A percentile compares a stretch with the other conserved stretches of the same genome.
These are phyloP conservation scores for Chaenocephalus aceratus DNA, from an alignment of 2,113 vertebrate species.

Conservation along the genomic window DNA sequence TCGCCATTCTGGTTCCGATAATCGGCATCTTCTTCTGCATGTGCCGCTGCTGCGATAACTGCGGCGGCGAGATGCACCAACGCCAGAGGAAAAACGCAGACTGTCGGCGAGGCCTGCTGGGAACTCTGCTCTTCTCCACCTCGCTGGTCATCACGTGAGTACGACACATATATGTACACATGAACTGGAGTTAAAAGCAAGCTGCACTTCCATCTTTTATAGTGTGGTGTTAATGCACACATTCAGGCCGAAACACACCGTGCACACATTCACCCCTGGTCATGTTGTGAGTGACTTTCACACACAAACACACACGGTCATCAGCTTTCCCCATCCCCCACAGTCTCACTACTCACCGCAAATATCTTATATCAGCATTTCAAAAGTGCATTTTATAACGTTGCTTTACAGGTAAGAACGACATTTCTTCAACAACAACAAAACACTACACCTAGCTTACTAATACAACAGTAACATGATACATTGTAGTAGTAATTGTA, in stretches of 20 bases:
- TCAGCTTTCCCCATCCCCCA: conserved; percentile 35
- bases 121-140: conserved; percentile 84
- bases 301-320: conserved; percentile 31
- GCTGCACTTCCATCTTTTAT: background rate
- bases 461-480: background rate
- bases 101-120: conserved; percentile 86
- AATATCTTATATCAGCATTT: background rate
- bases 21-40: conserved; percentile 92
- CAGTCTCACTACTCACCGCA: background rate
- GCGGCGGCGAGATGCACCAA: conserved; percentile 98
- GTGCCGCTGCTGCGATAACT: conserved; percentile 97
- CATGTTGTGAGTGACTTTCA: conserved; percentile 84
- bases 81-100: conserved; percentile 93
- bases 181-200: background rate
- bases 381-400: background rate
- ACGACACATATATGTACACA: conserved; percentile 13
- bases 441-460: background rate
- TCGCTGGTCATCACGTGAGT: conserved; percentile 94
- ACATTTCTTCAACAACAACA: no score
- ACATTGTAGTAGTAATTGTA: background rate
- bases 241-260: background rate
- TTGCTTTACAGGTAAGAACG: background rate
- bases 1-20: conserved; percentile 90
- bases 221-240: background rate
- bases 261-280: conserved; percentile 74